phyloP scores from a whole-genome alignment of 2,888 invertebrate species.

The Lithodes maja region DNA sequence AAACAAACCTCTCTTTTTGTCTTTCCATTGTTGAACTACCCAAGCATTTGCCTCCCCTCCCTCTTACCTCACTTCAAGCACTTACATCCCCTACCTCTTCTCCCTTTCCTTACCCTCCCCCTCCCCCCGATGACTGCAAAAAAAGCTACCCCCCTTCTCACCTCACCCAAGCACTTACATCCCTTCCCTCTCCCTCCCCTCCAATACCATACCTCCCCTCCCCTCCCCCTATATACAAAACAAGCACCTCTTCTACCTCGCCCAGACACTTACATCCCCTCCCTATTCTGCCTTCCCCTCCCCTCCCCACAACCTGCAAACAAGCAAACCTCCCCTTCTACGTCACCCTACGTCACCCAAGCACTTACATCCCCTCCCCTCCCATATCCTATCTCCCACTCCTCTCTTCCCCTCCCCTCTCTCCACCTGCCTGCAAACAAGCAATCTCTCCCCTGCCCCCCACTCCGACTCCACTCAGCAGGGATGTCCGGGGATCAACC shows the following conservation, averaged over 20 bases:
- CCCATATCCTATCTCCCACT: background rate
- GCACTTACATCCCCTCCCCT: background rate
- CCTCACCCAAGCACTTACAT: background rate
- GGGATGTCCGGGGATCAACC: background rate
- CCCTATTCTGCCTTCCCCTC: background rate
- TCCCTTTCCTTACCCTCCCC: background rate
- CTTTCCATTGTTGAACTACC: background rate
- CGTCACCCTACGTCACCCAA: background rate
- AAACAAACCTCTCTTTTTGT: too few relatives aligned
- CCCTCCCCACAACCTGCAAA: background rate
- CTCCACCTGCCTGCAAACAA: background rate
- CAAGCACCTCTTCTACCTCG: background rate
- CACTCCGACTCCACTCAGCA: background rate
- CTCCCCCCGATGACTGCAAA: background rate
- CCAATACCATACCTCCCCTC: background rate
- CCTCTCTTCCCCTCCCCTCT: background rate
- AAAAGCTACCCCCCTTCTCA: background rate
- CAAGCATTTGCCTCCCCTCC: background rate
- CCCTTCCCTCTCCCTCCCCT: background rate
- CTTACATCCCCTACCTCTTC: background rate
- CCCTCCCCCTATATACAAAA: background rate
- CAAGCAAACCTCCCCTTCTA: background rate
- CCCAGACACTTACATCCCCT: background rate
- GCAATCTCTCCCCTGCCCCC: background rate
- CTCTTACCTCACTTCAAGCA: background rate